These are phyloP conservation scores for Melangyna quadrimaculata DNA, from an alignment of 2,888 invertebrate genomes.

Conservation along the genomic window DNA sequence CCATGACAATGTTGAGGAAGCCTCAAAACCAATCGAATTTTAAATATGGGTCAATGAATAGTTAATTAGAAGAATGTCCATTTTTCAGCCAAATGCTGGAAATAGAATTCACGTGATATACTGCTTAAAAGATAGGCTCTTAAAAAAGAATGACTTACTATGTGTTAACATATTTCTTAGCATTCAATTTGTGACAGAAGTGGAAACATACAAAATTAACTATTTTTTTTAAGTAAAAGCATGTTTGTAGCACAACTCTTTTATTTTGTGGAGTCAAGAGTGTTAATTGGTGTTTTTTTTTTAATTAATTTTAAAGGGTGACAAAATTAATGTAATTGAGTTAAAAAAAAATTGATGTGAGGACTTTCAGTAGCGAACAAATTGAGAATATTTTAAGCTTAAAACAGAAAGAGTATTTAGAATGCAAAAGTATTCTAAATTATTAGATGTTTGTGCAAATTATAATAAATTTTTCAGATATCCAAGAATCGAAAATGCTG, in stretches of 20 bases:
- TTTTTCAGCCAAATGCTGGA: not conserved
- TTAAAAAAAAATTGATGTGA: too few relatives aligned
- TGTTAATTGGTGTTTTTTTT: not conserved
- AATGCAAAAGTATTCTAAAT: too few relatives aligned
- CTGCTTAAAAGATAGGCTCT: not conserved
- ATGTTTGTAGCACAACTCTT: not conserved
- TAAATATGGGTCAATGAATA: slow-evolving; percentile 57
- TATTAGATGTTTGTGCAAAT: too few relatives aligned
- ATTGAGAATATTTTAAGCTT: too few relatives aligned
- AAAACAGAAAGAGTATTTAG: too few relatives aligned
- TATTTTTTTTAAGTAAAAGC: not conserved
- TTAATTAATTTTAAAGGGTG: not conserved
- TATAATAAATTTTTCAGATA: too few relatives aligned
- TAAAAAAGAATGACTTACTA: not conserved
- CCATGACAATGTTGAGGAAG: slow-evolving; percentile 39
- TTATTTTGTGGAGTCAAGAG: not conserved
- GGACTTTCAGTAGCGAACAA: too few relatives aligned
- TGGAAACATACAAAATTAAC: not conserved
- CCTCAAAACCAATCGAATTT: not conserved
- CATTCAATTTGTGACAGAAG: not conserved
- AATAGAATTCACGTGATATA: not conserved
- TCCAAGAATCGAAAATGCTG: too few relatives aligned
- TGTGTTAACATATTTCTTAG: not conserved
- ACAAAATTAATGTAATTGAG: not conserved
- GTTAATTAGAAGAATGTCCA: slow-evolving; percentile 17